Base-by-base conservation (phyloP, 1,140 invertebrate genomes). In the Epicauta chinensis region DNA sequence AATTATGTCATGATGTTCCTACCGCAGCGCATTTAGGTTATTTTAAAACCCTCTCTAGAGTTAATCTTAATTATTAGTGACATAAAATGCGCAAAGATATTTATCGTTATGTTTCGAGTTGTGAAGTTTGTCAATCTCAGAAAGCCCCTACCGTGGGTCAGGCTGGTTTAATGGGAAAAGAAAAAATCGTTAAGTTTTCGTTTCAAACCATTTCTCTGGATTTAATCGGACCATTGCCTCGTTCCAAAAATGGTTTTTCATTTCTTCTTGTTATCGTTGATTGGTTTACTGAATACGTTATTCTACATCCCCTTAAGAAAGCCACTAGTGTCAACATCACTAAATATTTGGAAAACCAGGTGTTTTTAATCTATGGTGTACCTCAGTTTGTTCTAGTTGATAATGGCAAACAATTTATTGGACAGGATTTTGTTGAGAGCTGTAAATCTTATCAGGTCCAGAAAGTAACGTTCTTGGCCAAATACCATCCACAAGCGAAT, bases 151-250 rank as follows among this genome's bases (percentile, higher is more conserved):
- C 3, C 38, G 9, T n/a, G 11, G 14, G 34, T 12, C 15, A 12
- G 12, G 3, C n/a, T 2, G 51, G 51, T 9, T 39, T 39, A 31
- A 47, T 53, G 51, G 45, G 51, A 32, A 35, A 39, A n/a, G 35
- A 38, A 46, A 50, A 54, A 37, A 35, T 39, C 9, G 34, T 48
- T 16, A 15, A 38, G 10, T 34, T 39, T 15, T 40, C 52, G 5
- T 55, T 32, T 29, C 10, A 58, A 40, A 12, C 36, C 10, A 44
- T 55, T 36, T 49, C 17, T 4, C 43, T 64, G 2, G 47, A 73
- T 69, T 44, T 78, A 67, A 47, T 74, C 60, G 59, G 63, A 3
- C 58, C 65, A 5, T 42, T 67, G 6, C 55, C 61, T 2, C 17
- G 23, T 4, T 67, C 56, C 3, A 14, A 32, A 7, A 15, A 11